These are phyloP conservation scores for Karalla daura DNA, from an alignment of 2,797 vertebrate species.

Conservation along the genomic window DNA sequence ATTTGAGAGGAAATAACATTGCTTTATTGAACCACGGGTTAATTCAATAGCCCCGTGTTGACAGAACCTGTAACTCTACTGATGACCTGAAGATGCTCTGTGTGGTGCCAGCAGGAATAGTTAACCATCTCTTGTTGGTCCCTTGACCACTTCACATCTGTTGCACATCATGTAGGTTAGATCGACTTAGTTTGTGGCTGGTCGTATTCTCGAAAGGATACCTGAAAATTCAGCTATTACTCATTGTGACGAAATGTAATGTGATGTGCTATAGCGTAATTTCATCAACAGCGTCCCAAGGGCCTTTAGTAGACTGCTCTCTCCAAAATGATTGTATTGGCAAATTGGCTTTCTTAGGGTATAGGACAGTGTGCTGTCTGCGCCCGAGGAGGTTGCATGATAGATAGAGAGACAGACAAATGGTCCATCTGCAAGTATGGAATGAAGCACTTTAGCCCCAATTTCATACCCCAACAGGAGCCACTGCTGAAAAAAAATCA, in stretches of 20 bases:
- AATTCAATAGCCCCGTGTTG: constrained; percentile 60
- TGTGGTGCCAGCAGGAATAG: background rate
- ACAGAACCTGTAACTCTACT: constrained; percentile 47
- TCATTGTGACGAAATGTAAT: constrained; percentile 52
- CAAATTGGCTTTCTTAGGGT: constrained; percentile 2
- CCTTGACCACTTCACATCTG: constrained; percentile 3
- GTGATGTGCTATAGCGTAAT: constrained; percentile 43
- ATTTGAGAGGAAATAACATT: constrained; percentile 65
- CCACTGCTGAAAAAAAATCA: no score
- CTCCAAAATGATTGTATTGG: constrained; percentile 23
- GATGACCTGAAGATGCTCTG: constrained; percentile 30
- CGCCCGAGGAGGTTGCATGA: background rate
- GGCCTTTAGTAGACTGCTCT: constrained; percentile 4
- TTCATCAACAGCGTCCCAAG: constrained; percentile 30
- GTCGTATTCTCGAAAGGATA: constrained; percentile 30
- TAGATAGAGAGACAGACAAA: background rate
- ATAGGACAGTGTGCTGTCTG: background rate
- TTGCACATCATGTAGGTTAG: constrained; percentile 27
- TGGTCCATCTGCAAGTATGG: background rate
- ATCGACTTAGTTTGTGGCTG: constrained; percentile 34
- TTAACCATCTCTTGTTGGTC: constrained; percentile 10
- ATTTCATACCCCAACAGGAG: background rate
- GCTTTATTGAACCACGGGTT: constrained; percentile 61
- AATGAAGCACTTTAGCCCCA: background rate
- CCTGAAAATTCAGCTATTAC: constrained; percentile 27